Evolutionary conservation across 2,888 invertebrate species (phyloP).

Genomic region (Pheosia tremula): DNA sequence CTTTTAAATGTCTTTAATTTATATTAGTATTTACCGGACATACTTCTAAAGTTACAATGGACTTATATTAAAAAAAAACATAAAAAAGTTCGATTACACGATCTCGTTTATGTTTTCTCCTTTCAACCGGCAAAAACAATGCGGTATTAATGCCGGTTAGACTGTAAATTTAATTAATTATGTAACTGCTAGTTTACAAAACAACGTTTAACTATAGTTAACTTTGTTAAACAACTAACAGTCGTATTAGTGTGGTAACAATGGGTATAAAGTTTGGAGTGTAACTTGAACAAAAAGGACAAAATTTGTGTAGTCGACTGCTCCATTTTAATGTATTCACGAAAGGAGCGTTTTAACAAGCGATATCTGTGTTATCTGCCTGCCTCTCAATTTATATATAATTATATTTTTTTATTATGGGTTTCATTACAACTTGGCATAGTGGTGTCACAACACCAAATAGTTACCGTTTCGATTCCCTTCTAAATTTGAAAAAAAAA

Average conservation of each 20-base stretch:
- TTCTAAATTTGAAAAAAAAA: too few species aligned
- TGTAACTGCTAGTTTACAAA: not conserved
- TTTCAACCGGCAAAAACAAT: not conserved
- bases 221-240: not conserved
- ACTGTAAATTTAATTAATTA: not conserved
- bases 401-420: too few species aligned
- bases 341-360: not conserved
- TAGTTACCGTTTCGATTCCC: too few species aligned
- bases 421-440: too few species aligned
- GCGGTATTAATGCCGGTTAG: not conserved
- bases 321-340: not conserved
- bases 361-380: not conserved
- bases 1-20: too few species aligned
- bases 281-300: slow-evolving; percentile 3
- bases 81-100: too few species aligned
- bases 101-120: too few species aligned
- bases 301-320: not conserved
- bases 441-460: too few species aligned
- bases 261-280: not conserved
- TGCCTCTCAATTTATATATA: too few species aligned
- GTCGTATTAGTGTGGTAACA: not conserved
- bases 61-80: too few species aligned
- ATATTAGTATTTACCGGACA: too few species aligned
- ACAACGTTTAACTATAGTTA: not conserved
- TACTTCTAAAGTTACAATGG: too few species aligned